phyloP scores from a whole-genome alignment of 2,113 vertebrate species.

The Orcinus orca region DNA sequence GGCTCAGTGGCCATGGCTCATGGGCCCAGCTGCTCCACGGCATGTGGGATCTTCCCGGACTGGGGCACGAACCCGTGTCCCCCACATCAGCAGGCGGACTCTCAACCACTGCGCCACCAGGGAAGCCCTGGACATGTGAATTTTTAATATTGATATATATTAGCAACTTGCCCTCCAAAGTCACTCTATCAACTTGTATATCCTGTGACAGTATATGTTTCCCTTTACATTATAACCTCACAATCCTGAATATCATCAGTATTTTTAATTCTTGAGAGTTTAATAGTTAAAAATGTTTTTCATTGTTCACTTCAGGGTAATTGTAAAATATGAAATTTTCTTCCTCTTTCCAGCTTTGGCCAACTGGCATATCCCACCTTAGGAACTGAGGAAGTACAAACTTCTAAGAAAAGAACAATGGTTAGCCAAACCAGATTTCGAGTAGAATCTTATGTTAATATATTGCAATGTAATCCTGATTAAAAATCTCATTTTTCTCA shows the following conservation, averaged over 20 bases:
- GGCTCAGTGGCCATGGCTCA: too few species aligned
- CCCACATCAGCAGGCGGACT: too few species aligned
- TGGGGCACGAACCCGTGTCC: too few species aligned
- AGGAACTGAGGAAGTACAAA: not conserved
- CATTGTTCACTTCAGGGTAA: not conserved
- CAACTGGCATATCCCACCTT: not conserved
- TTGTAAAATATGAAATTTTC: not conserved
- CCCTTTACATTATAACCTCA: not conserved
- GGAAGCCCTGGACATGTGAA: not conserved
- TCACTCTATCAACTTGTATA: not conserved
- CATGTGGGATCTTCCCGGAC: too few species aligned
- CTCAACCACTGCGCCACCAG: too few species aligned
- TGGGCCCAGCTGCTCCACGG: too few species aligned
- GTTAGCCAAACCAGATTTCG: not conserved
- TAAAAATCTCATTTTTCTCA: not conserved
- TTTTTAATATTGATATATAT: not conserved
- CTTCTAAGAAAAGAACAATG: not conserved
- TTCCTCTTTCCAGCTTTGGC: not conserved
- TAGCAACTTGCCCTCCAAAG: not conserved
- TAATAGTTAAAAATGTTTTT: not conserved
- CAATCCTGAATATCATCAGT: not conserved
- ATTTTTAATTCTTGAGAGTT: not conserved
- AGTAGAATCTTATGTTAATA: not conserved
- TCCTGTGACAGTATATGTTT: not conserved
- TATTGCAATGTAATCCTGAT: not conserved